Base-by-base conservation (phyloP, 1,140 invertebrate genomes). In the Bombyx mandarina region DNA sequence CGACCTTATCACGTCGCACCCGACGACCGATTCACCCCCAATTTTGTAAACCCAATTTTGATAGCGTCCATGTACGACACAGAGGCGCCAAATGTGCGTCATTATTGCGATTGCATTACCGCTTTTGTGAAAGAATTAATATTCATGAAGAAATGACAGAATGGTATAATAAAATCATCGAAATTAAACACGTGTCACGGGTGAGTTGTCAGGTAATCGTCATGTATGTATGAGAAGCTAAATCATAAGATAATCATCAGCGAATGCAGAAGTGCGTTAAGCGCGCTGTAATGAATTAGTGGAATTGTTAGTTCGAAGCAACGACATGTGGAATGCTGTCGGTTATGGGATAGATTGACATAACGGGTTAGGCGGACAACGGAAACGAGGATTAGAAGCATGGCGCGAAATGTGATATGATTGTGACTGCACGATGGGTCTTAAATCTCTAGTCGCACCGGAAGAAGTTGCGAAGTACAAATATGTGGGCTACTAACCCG, bases 401-500 rank as follows among this genome's bases (percentile, higher is more conserved):
- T 82, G 82, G 80, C 71, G 79, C 81, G 79, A 84, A 75, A 85
- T 82, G 80, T 77, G 57, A 75, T 50, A 43, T 75, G 72, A 35
- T 5, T 62, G 67, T 81, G 75, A 77, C 65, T 68, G 70, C 61
- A 70, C 77, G 73, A 72, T 71, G 76, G 77, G 73, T 75, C 71
- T 65, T 65, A 74, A 59, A 65, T 67, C 75, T 68, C 73, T 79
- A 77, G 61, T 74, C 77, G 77, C 77, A 76, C 67, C 69, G 77
- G 62, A 71, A 71, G 66, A 73, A 66, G 69, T 65, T 71, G 77
- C 75, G 69, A 72, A 69, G 58, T 76, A 79, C 79, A 77, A 75
- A 87, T 84, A 86, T 82, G 77, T 88, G 84, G 85, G 85, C 84
- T 88, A 88, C 88, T 88, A 86, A 84, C 89, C 90, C 74, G 90